Evolutionary conservation across 2,888 invertebrate species (phyloP), one percentile per base, ranked within the genome.

Genomic region (Caenorhabditis becei): DNA sequence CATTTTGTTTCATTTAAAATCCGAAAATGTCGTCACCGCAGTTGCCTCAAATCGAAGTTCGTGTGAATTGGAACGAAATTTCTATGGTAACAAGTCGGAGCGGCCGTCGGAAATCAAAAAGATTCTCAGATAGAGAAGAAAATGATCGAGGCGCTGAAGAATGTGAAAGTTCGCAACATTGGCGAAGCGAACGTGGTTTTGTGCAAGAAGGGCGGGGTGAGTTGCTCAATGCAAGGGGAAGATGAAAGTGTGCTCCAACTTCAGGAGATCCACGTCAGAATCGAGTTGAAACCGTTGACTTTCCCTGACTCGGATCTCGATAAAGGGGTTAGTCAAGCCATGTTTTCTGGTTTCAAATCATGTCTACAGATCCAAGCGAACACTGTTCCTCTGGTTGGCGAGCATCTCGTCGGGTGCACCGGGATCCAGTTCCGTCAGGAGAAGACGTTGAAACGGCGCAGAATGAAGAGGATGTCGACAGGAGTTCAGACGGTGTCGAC

Each of bases 21-120:
- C 1, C 14, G 54, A 54, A 44, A 37, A 74, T 66, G 65, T 10
- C 53, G 18, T 49, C 72, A 18, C 26, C 66, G 14, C 23, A n/a
- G 41, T 53, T 49, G 8, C 37, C 58, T 23, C 20, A 49, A 49
- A 66, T 75, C 37, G 66, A 75, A 35, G n/a, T 61, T 61, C 66
- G 66, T 23, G 59, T 75, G 8, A 51, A 53, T 61, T 75, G 75
- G 75, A 61, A 61, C 51, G 75, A 75, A 37, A 61, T 67, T 26
- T 28, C 66, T 14, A 66, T 35, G 20, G 53, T 44, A n/a, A n/a
- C n/a, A n/a, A n/a, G n/a, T n/a, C n/a, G n/a, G n/a, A n/a, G 4
- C 8, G 16, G 18, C 16, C 49, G 23, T 47, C n/a, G 5, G 5
- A 51, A 4, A 51, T n/a, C 5, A 2, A 2, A 11, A 51, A 20